Conservation (phyloP, 2,113 vertebrate genomes). For the Colinus virginianus region DNA sequence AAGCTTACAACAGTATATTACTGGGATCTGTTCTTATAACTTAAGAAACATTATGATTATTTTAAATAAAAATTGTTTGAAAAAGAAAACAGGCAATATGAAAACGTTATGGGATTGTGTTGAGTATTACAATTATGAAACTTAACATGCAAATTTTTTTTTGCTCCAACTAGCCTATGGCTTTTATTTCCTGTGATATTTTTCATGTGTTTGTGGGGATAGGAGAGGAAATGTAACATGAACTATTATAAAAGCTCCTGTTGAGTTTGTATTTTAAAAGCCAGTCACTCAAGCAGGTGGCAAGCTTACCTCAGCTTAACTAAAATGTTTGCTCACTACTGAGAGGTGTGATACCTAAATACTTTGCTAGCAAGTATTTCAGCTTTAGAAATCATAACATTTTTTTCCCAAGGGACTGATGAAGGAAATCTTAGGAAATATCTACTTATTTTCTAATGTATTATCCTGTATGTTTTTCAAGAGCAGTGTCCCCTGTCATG, state of each 20-base stretch:
- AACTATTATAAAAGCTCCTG: neutral
- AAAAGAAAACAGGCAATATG: neutral
- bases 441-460: neutral
- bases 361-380: neutral
- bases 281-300: neutral
- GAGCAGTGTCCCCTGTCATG: neutral
- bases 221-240: neutral
- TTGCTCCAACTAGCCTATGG: neutral
- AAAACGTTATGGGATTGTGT: neutral
- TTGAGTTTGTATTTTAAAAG: neutral
- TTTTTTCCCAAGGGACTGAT: neutral
- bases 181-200: neutral
- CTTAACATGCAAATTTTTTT: neutral
- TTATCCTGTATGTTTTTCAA: neutral
- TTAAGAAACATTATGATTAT: neutral
- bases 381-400: neutral
- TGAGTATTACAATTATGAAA: neutral
- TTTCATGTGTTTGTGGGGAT: neutral
- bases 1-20: neutral
- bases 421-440: neutral
- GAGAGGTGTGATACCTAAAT: neutral
- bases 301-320: neutral
- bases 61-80: neutral
- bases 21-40: neutral
- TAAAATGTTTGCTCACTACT: neutral